Base-by-base conservation (phyloP, 2,888 invertebrate genomes). In the Geotrupes spiniger region DNA sequence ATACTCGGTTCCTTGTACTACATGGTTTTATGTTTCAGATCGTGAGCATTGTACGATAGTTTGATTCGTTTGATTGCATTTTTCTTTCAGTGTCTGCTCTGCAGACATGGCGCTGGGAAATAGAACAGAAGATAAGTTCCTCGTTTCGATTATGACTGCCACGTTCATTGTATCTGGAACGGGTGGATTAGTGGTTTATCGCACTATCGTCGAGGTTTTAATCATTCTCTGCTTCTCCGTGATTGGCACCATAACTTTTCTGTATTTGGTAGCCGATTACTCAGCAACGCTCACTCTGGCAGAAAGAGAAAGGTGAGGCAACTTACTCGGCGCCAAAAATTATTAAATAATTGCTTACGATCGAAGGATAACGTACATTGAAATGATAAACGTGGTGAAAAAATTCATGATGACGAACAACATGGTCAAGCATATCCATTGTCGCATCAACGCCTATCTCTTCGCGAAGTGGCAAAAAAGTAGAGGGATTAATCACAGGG, bases 221-320 rank as follows among this genome's bases (percentile, higher is more conserved):
- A 39, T 56, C 25, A 52, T 58, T 27, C 17, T 53, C 10, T 56
- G 49, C 16, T 43, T 54, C 9, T 50, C 50, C 15, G 37, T 54
- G 2, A 39, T 54, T 29, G 61, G 63, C 9, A 54, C 58, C 28
- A 21, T 62, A n/a, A 44, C 58, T 4, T 57, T 57, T 36, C 52
- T 54, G 14, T 61, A 60, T 17, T 51, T 62, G 21, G 54, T 60
- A 1, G 56, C 56, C 4, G 62, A 62, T 46, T 62, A 51, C 41
- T 55, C 60, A 17, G 61, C 62, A 10, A 61, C 60, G 1, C 40
- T 62, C n/a, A 57, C 58, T 37, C 43, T 62, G 17, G 49, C 51
- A 6, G 52, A 53, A 16, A 51, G 56, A n/a, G 14, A 33, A 14
- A 33, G 33, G 33, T 14, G 15, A 14, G 9, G n/a, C 3, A 21